Evolutionary conservation across 2,888 invertebrate species (phyloP).

Genomic region (Eupithecia pulchellata): DNA sequence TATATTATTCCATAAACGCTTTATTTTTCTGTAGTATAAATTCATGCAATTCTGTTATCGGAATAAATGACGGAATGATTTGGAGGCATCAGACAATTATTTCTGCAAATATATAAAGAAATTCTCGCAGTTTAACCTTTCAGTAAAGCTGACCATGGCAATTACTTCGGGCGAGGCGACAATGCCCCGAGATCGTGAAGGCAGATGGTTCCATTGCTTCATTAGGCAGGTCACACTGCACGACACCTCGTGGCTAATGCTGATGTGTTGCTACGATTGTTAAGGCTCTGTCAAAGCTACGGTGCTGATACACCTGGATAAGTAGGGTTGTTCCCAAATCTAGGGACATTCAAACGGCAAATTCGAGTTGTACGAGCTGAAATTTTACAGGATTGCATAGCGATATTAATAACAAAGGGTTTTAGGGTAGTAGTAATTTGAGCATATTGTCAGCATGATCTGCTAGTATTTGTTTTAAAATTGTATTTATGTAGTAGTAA

Average conservation of each 20-base stretch:
- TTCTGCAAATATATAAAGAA: not conserved
- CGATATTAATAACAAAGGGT: not conserved
- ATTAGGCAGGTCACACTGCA: slow-evolving; percentile 60
- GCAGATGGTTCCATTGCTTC: slow-evolving; percentile 62
- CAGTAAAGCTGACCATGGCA: slow-evolving; percentile 31
- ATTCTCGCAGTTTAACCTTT: slow-evolving; percentile 1
- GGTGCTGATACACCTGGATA: slow-evolving; percentile 12
- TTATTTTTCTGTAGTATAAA: not conserved
- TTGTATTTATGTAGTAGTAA: too few species aligned
- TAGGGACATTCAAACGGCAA: not conserved
- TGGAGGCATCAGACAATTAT: not conserved
- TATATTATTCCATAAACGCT: not conserved
- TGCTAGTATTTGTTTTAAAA: too few species aligned
- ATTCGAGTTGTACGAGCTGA: not conserved
- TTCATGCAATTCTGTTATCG: not conserved
- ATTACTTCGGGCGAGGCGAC: slow-evolving; percentile 44
- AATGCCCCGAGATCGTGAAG: slow-evolving; percentile 40
- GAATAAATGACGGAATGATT: not conserved
- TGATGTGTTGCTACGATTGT: slow-evolving; percentile 70
- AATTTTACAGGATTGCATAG: not conserved
- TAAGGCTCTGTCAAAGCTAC: slow-evolving; percentile 39
- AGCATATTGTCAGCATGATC: too few species aligned
- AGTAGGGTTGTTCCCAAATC: not conserved
- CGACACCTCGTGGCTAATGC: slow-evolving; percentile 78
- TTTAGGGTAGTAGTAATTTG: not conserved